phyloP scores from a whole-genome alignment of 2,888 invertebrate genomes.

The Dioctria linearis region DNA sequence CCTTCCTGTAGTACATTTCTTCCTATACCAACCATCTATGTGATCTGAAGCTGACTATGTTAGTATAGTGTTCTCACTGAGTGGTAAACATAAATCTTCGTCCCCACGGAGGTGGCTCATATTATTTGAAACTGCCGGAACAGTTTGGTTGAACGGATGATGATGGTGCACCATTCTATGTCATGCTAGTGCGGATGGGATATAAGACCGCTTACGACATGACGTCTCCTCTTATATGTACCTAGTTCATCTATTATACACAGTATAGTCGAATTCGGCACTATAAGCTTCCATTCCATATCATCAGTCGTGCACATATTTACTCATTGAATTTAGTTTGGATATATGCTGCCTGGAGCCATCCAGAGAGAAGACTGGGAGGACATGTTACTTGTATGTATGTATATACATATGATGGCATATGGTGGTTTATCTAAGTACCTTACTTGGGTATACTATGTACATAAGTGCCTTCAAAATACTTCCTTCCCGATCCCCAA shows the following conservation, averaged over 20 bases:
- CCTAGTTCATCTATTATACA: too few relatives aligned
- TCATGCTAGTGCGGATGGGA: too few relatives aligned
- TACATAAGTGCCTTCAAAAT: conserved; percentile 27
- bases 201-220: too few relatives aligned
- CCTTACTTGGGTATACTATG: conserved; percentile 5
- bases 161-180: too few relatives aligned
- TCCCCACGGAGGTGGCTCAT: neutral
- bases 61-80: neutral
- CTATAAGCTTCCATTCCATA: conserved; percentile 7
- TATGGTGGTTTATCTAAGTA: neutral
- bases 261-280: neutral
- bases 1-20: conserved; percentile 18
- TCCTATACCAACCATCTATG: too few relatives aligned
- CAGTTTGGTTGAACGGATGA: too few relatives aligned
- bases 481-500: conserved; percentile 8
- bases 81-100: conserved; percentile 41
- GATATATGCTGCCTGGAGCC: conserved; percentile 7
- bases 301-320: conserved; percentile 44
- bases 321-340: conserved; percentile 45
- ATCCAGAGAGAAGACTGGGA: neutral
- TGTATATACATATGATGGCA: conserved; percentile 15
- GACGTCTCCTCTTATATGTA: too few relatives aligned
- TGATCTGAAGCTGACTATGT: too few relatives aligned
- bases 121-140: neutral
- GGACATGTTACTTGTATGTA: neutral